Evolutionary conservation across 2,888 invertebrate genomes (phyloP), one percentile per base, ranked within the genome.

Genomic region (Orchesella flavescens): DNA sequence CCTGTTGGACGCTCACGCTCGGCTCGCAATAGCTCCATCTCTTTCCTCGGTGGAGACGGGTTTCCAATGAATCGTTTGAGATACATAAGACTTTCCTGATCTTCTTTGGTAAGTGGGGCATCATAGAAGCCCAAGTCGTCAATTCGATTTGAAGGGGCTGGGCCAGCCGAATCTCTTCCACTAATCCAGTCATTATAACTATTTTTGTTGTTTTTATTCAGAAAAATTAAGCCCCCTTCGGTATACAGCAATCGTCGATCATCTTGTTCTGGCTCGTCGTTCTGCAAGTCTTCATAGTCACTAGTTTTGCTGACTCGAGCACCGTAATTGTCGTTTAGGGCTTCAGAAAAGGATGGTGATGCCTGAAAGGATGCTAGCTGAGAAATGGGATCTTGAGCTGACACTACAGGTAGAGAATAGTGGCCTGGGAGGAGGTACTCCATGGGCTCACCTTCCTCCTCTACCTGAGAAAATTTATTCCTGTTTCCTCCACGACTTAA

Each of bases 161-260:
- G 12, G 13, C 57, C 53, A 24, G 3, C 34, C 24, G 34, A 12
- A 19, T 68, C 49, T 43, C 49, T 34, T 13, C 68, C 68, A 34
- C 21, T 75, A n/a, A 69, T 21, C 74, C 63, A 78, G 34, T 75
- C 81, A 63, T 24, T 71, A 44, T 80, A 79, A 23, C 69, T 69
- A 21, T 72, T 65, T 15, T n/a, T 77, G 69, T 53, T 75, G 69
- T 78, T 85, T 44, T 84, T 87, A 53, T 87, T 87, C 82, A 92
- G 90, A 87, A 91, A 91, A 24, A 93, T 91, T 34, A 92, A 90
- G 0, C 93, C 93, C 2, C 93, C 93, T 90, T 93, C 93, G 0
- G 93, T 93, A 89, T 92, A 93, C 66, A 88, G 69, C 34, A 84
- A 10, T 12, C 34, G 84, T 43, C 76, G 65, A 9, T 61, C 55